Conservation (phyloP, 2,113 vertebrate species). For the Tragelaphus imberbis region DNA sequence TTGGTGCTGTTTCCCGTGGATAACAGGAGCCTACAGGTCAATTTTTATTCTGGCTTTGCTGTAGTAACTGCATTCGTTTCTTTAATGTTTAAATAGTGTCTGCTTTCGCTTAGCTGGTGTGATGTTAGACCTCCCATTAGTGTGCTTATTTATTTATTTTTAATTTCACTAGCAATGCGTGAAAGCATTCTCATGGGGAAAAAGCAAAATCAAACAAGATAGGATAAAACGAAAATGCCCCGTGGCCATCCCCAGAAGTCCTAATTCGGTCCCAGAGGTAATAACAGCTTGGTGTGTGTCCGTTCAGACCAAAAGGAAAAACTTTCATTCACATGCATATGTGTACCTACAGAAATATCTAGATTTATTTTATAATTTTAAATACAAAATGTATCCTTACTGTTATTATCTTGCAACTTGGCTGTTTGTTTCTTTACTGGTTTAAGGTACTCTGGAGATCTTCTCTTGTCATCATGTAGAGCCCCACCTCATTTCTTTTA, state of each 20-base stretch:
- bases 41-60: constrained; percentile 26
- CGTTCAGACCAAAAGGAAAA: background rate
- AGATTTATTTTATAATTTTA: background rate
- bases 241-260: background rate
- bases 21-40: background rate
- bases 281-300: background rate
- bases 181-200: background rate
- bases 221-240: background rate
- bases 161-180: constrained; percentile 53
- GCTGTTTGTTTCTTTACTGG: background rate
- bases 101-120: constrained; percentile 18
- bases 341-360: background rate
- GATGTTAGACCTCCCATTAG: constrained; percentile 33
- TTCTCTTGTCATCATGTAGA: background rate
- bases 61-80: background rate
- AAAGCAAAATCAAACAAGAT: constrained; percentile 12
- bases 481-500: background rate
- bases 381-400: background rate
- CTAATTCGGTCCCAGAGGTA: background rate
- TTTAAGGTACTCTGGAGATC: background rate
- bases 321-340: background rate
- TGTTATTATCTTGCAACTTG: background rate
- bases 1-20: background rate
- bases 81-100: constrained; percentile 57
- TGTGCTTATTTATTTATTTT: constrained; percentile 65